phyloP scores from a whole-genome alignment of 2,113 vertebrate genomes.

The Anhinga rufa region DNA sequence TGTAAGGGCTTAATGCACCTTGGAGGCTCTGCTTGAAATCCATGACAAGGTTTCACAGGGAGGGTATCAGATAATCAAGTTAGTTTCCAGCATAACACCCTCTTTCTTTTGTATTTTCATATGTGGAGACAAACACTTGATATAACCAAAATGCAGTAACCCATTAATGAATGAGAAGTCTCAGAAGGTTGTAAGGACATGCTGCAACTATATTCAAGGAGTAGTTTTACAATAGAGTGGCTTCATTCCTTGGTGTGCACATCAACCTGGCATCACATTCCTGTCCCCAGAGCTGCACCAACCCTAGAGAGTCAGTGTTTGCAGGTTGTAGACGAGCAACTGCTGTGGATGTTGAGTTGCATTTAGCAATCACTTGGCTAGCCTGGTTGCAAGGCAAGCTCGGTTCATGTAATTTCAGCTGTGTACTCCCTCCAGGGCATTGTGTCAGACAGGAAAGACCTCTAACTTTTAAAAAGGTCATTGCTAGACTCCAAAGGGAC shows the following conservation, averaged over 20 bases:
- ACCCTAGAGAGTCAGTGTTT: neutral
- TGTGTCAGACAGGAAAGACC: conserved; percentile 36
- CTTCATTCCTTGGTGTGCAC: neutral
- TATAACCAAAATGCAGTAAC: neutral
- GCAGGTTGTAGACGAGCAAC: neutral
- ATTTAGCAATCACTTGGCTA: conserved; percentile 26
- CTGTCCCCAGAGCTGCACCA: neutral
- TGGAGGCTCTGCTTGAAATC: neutral
- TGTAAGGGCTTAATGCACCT: neutral
- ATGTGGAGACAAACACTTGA: neutral
- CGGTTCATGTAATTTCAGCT: neutral
- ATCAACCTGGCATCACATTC: neutral
- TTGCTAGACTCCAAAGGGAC: neutral
- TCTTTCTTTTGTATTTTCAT: neutral
- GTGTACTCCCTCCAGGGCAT: neutral
- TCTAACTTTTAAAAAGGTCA: conserved; percentile 18
- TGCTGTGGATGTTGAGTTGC: neutral
- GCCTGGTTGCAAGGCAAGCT: neutral
- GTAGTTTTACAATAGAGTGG: neutral
- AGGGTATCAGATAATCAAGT: neutral
- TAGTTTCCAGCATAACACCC: neutral
- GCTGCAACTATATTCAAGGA: neutral
- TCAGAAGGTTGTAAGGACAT: neutral
- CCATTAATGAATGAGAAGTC: neutral
- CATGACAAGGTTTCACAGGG: neutral